These are phyloP conservation scores for Clistopyga incitator DNA, from an alignment of 2,888 invertebrate genomes.

Conservation along the genomic window DNA sequence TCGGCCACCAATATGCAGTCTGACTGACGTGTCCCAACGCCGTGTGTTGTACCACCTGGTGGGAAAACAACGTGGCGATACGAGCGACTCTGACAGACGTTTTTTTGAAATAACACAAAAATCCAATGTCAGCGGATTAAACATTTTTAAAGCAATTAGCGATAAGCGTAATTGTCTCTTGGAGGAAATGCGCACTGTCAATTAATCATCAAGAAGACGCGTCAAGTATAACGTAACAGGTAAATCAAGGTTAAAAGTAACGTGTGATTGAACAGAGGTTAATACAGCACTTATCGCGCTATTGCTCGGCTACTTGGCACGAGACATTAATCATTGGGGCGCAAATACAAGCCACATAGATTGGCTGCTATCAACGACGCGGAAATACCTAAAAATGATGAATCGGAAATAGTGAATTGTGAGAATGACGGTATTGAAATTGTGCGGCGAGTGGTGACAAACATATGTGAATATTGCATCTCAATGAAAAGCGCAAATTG, in stretches of 20 bases:
- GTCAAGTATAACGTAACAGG: neutral
- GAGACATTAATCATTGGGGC: conserved; percentile 57
- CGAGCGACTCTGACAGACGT: conserved; percentile 6
- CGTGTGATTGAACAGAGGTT: conserved; percentile 57
- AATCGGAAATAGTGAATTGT: no score
- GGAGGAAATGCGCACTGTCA: neutral
- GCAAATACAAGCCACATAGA: neutral
- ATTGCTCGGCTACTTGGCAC: neutral
- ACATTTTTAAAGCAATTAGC: neutral
- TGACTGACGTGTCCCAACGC: conserved; percentile 76
- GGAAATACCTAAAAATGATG: neutral
- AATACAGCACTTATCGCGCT: conserved; percentile 60
- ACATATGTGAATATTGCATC: no score
- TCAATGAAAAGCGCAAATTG: no score
- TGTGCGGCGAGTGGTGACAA: no score
- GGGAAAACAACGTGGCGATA: conserved; percentile 74
- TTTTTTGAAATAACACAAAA: neutral
- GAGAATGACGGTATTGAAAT: no score
- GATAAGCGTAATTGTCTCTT: neutral
- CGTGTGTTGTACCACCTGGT: conserved; percentile 13
- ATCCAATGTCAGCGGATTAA: conserved; percentile 37
- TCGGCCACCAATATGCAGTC: no score
- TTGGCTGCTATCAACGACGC: neutral
- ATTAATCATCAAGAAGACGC: neutral
- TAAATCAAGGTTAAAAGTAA: neutral